Evolutionary conservation across 30 jellyfish, hydroid and myxozoan genomes (phyloP).

Genomic region (Aurelia sp.): DNA sequence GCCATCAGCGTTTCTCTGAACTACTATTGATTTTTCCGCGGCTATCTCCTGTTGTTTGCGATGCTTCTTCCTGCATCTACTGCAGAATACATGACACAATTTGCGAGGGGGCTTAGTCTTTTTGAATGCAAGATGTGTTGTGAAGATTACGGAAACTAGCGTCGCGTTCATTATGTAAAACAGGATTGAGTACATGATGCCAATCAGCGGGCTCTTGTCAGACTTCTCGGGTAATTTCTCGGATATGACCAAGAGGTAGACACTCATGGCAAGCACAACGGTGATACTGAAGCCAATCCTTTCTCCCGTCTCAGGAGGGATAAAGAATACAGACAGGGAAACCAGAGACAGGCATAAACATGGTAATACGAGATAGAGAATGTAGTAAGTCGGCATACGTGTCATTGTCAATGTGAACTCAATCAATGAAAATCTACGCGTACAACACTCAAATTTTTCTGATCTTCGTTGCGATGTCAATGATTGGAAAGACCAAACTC

Average conservation of each 20-base stretch:
- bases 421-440: constrained; percentile 51
- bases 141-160: constrained; percentile 48
- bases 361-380: constrained; percentile 71
- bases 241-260: constrained; percentile 64
- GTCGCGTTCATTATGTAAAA: constrained; percentile 50
- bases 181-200: constrained; percentile 43
- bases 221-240: constrained; percentile 79
- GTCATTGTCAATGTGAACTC: constrained; percentile 13
- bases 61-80: constrained; percentile 13
- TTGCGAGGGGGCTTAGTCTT: constrained; percentile 48
- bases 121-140: constrained; percentile 47
- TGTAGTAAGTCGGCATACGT: constrained; percentile 59
- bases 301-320: constrained; percentile 78
- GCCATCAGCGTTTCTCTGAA: background rate
- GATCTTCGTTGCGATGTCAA: constrained; percentile 10
- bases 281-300: constrained; percentile 72
- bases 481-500: constrained; percentile 35
- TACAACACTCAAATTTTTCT: constrained; percentile 47
- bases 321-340: constrained; percentile 54
- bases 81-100: constrained; percentile 36
- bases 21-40: too few species aligned
- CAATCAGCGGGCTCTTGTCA: constrained; percentile 63
- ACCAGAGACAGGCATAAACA: constrained; percentile 37
- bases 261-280: constrained; percentile 76
- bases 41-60: background rate